These are phyloP conservation scores for Anabacerthia variegaticeps DNA, from an alignment of 2,797 vertebrate species.

Conservation along the genomic window DNA sequence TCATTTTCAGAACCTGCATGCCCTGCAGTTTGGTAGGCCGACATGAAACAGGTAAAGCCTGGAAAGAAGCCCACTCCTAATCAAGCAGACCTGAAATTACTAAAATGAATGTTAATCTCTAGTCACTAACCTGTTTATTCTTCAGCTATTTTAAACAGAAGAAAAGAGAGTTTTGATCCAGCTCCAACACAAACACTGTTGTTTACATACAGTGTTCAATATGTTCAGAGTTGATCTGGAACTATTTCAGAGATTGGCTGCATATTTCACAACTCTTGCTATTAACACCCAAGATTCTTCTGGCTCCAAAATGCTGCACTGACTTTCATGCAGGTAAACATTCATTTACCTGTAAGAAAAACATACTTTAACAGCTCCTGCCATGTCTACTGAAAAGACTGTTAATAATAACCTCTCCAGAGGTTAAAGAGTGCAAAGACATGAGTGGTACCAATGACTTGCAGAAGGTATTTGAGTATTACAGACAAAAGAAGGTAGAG, in stretches of 20 bases:
- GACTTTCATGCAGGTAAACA: constrained; percentile 35
- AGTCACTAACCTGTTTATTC: constrained; percentile 53
- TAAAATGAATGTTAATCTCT: background rate
- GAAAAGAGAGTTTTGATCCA: constrained; percentile 56
- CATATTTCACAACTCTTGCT: constrained; percentile 28
- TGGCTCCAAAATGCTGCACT: constrained; percentile 24
- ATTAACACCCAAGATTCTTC: constrained; percentile 32
- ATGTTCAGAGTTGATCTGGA: constrained; percentile 25
- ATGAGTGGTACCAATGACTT: constrained; percentile 14
- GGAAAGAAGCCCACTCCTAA: background rate
- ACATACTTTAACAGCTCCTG: background rate
- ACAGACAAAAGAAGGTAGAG: constrained; percentile 13
- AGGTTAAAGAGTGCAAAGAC: constrained; percentile 27
- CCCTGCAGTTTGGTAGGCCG: background rate
- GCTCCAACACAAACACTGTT: constrained; percentile 64
- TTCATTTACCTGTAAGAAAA: constrained; percentile 31
- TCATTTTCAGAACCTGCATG: background rate
- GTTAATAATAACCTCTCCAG: constrained; percentile 43
- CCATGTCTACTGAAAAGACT: constrained; percentile 9
- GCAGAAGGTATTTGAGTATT: constrained; percentile 19
- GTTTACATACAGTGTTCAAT: constrained; percentile 9
- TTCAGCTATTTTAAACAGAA: constrained; percentile 31
- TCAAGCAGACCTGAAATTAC: background rate
- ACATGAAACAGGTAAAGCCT: constrained; percentile 23
- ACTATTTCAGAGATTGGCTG: constrained; percentile 11